Evolutionary conservation across 1,140 invertebrate species (phyloP).

Genomic region (Drosophila ogumai): DNA sequence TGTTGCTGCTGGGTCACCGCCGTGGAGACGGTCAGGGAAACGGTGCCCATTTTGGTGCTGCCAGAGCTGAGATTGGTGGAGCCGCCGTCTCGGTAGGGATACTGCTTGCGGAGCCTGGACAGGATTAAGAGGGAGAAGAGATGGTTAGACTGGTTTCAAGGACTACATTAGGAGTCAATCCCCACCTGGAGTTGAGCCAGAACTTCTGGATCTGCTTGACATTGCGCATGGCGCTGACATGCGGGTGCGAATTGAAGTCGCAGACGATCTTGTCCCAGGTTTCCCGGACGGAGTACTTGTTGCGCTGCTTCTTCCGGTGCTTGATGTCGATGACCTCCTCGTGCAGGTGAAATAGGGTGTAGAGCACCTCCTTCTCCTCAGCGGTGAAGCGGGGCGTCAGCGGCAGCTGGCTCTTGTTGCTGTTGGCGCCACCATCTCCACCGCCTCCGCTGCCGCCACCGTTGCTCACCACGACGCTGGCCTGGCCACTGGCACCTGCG

Average conservation of each 20-base stretch:
- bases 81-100: conserved; percentile 70
- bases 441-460: conserved; percentile 5
- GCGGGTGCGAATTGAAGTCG: conserved; percentile 77
- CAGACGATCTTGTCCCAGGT: conserved; percentile 82
- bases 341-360: conserved; percentile 73
- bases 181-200: conserved; percentile 83
- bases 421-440: conserved; percentile 11
- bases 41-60: conserved; percentile 34
- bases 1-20: conserved; percentile 37
- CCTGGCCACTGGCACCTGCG: conserved; percentile 20
- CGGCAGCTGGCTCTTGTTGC: conserved; percentile 61
- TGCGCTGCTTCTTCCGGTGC: conserved; percentile 76
- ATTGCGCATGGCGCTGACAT: conserved; percentile 75
- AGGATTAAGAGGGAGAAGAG: background rate
- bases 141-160: background rate
- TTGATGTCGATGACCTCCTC: conserved; percentile 84
- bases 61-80: conserved; percentile 34
- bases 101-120: conserved; percentile 79
- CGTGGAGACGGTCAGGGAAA: conserved; percentile 20
- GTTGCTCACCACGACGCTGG: conserved; percentile 38
- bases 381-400: conserved; percentile 80
- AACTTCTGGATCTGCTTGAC: conserved; percentile 84
- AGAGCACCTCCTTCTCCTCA: conserved; percentile 83
- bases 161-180: fast-evolving
- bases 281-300: conserved; percentile 81